These are phyloP conservation scores for Adelges cooleyi DNA, from an alignment of 1,140 invertebrate genomes.

Conservation along the genomic window DNA sequence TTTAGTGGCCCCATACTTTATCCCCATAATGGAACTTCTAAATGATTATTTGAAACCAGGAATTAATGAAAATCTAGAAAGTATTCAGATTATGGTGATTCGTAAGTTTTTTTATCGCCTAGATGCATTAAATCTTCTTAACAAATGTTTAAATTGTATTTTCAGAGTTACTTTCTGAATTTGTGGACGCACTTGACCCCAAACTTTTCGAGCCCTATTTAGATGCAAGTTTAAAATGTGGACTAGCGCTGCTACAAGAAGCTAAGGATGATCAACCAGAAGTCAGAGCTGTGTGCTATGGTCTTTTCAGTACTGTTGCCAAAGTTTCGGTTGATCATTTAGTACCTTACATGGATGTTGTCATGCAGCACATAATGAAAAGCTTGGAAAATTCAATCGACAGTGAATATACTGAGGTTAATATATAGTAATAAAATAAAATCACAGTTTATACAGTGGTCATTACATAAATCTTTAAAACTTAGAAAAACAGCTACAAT, in stretches of 20 bases:
- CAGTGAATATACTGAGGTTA: too few relatives aligned
- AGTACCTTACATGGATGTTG: neutral
- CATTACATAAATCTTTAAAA: too few relatives aligned
- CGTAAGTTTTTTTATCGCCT: neutral
- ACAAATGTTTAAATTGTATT: neutral
- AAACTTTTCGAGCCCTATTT: constrained; percentile 20
- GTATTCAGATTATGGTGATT: constrained; percentile 10
- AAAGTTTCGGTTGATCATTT: constrained; percentile 18
- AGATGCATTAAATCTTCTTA: neutral
- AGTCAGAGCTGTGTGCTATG: constrained; percentile 4
- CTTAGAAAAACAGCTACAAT: constrained; percentile 1
- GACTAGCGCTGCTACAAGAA: constrained; percentile 2
- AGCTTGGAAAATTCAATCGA: constrained; percentile 9
- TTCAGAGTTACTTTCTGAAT: constrained; percentile 20
- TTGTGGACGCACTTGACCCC: constrained; percentile 18
- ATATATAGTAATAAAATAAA: too few relatives aligned
- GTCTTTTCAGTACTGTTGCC: constrained; percentile 13
- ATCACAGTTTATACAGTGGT: too few relatives aligned
- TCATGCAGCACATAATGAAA: constrained; percentile 8
- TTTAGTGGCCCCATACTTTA: constrained; percentile 4
- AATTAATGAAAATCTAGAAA: constrained; percentile 1
- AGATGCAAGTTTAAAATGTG: constrained; percentile 18
- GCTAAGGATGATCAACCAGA: constrained; percentile 17
- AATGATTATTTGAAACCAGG: constrained; percentile 12
- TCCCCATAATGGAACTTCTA: constrained; percentile 1